A percentile compares a stretch with the other conserved stretches of the same genome.
Evolutionary conservation across 2,888 invertebrate genomes (phyloP).

Genomic region (Panzeria rudis): DNA sequence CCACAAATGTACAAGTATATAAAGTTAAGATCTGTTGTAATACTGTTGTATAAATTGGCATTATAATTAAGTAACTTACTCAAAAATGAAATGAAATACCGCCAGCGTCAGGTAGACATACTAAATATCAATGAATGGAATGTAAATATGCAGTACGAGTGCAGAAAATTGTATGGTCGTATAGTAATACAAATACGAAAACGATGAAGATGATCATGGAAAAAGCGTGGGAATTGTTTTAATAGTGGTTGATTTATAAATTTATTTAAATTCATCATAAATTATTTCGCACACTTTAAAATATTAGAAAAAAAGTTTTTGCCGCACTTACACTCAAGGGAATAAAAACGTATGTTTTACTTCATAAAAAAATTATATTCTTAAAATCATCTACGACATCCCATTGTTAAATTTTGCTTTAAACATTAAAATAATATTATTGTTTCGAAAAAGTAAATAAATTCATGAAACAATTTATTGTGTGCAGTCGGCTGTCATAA

Average conservation of each 20-base stretch:
- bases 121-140: slow-evolving; percentile 37
- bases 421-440: slow-evolving; percentile 44
- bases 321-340: slow-evolving; percentile 18
- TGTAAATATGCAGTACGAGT: neutral
- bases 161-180: neutral
- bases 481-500: slow-evolving; percentile 36
- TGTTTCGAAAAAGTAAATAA: slow-evolving; percentile 22
- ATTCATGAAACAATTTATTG: neutral
- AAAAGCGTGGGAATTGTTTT: slow-evolving; percentile 49
- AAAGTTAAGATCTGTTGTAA: slow-evolving; percentile 70
- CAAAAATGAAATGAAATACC: slow-evolving; percentile 20
- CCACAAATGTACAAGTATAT: slow-evolving; percentile 53
- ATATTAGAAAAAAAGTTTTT: slow-evolving; percentile 48
- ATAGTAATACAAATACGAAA: neutral
- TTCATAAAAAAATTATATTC: slow-evolving; percentile 18
- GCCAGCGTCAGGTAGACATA: slow-evolving; percentile 16
- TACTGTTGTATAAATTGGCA: slow-evolving; percentile 65
- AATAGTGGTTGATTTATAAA: slow-evolving; percentile 1
- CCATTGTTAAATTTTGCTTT: slow-evolving; percentile 37
- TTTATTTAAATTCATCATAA: neutral
- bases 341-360: slow-evolving; percentile 60
- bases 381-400: slow-evolving; percentile 30
- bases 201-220: neutral
- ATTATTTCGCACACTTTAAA: slow-evolving; percentile 45
- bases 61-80: slow-evolving; percentile 62